Evolutionary conservation across 1,140 invertebrate species (phyloP).

Genomic region (Kradibia gibbosae): DNA sequence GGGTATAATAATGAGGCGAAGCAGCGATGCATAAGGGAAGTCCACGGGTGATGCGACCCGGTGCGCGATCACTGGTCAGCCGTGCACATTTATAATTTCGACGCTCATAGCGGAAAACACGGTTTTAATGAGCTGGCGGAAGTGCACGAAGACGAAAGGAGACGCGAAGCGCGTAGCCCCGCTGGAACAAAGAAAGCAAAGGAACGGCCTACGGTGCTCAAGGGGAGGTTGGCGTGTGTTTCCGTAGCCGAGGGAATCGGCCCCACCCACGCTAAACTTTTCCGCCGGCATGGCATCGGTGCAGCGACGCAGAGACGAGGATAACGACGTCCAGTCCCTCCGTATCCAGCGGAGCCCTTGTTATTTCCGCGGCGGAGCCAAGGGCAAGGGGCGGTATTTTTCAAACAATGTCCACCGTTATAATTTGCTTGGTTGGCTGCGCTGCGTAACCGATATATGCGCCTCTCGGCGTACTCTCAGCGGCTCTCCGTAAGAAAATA

Average conservation of each 20-base stretch:
- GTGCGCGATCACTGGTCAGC: background rate
- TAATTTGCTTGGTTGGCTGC: constrained; percentile 63
- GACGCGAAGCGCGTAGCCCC: background rate
- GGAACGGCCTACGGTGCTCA: background rate
- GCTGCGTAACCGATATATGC: constrained; percentile 60
- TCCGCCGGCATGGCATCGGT: background rate
- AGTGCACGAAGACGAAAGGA: background rate
- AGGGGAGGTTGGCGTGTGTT: background rate
- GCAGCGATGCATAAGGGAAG: background rate
- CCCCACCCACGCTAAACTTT: background rate
- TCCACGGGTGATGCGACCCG: background rate
- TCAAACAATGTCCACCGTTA: constrained; percentile 65
- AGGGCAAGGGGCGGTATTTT: constrained; percentile 58
- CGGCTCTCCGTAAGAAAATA: constrained; percentile 59
- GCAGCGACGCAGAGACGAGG: constrained; percentile 48
- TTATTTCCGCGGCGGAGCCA: constrained; percentile 36
- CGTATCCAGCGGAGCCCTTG: constrained; percentile 37
- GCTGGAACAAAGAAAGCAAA: constrained; percentile 23
- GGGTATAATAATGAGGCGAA: background rate
- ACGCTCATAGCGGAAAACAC: background rate
- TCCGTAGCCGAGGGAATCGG: background rate
- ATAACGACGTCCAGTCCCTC: constrained; percentile 65
- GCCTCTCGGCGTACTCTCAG: constrained; percentile 48
- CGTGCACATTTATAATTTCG: constrained; percentile 3
- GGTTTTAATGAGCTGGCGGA: constrained; percentile 20